Evolutionary conservation across 2,797 vertebrate species (phyloP).

Genomic region (Sebastiscus albofasciatus): DNA sequence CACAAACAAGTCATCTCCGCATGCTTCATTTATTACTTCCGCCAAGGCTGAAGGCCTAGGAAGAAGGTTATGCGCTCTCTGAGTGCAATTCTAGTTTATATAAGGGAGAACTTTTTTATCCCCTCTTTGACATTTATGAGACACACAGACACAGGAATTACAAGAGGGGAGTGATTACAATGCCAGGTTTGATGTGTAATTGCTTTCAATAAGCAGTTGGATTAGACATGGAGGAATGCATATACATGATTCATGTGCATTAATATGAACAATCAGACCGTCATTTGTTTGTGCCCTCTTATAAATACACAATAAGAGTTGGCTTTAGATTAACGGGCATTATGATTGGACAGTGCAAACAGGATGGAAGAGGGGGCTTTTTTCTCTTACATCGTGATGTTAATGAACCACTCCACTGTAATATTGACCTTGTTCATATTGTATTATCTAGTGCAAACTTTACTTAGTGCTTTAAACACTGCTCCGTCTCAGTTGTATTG

Average conservation of each 20-base stretch:
- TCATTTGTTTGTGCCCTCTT: conserved; percentile 21
- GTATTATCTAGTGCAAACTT: conserved; percentile 1
- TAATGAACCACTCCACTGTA: neutral
- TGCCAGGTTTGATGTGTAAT: conserved; percentile 38
- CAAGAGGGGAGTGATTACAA: conserved; percentile 34
- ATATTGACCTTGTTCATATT: neutral
- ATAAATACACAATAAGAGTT: conserved; percentile 5
- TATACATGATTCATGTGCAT: conserved; percentile 34
- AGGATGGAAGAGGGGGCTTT: neutral
- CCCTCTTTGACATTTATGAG: neutral
- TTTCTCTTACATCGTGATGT: neutral
- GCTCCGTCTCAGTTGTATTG: neutral
- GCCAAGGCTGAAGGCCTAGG: too few relatives aligned
- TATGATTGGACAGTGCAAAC: neutral
- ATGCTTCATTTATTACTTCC: neutral
- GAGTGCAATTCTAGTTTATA: too few relatives aligned
- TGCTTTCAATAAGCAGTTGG: conserved; percentile 45
- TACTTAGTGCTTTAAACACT: neutral
- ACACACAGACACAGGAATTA: conserved; percentile 16
- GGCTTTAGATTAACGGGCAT: conserved; percentile 3
- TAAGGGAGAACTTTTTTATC: neutral
- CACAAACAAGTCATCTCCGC: neutral
- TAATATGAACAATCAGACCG: conserved; percentile 27
- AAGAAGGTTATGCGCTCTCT: too few relatives aligned
- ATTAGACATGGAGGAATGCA: conserved; percentile 35